Percentiles rank a stretch among this genome's conserved stretches.
These are phyloP conservation scores for Agraylea sexmaculata DNA, from an alignment of 1,140 invertebrate genomes.

Conservation along the genomic window DNA sequence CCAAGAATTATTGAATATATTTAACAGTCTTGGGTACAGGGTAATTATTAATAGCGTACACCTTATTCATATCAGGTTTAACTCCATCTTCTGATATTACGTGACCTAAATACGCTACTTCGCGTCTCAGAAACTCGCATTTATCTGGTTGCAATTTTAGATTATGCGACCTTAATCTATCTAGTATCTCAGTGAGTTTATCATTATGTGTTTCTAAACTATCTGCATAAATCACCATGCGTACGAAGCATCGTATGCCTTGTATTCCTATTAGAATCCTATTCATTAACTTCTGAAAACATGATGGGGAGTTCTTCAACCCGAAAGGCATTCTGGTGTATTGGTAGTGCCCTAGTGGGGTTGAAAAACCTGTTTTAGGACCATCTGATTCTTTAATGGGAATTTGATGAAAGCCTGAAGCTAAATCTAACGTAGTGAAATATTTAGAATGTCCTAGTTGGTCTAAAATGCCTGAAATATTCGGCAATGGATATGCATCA, in stretches of 20 bases:
- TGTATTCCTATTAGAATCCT: constrained; percentile 21
- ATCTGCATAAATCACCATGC: constrained; percentile 23
- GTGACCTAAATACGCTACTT: constrained; percentile 36
- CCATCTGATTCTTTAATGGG: constrained; percentile 21
- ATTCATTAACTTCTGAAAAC: constrained; percentile 28
- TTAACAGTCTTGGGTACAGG: constrained; percentile 26
- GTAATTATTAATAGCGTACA: constrained; percentile 27
- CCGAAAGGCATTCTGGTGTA: constrained; percentile 26
- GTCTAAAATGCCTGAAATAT: constrained; percentile 31
- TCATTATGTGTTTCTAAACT: constrained; percentile 29
- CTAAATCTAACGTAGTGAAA: constrained; percentile 25
- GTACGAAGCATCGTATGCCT: constrained; percentile 23
- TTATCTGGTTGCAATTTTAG: constrained; percentile 36
- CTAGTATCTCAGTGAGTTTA: constrained; percentile 29
- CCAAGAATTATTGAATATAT: constrained; percentile 33
- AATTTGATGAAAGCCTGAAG: constrained; percentile 27
- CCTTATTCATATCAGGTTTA: constrained; percentile 28
- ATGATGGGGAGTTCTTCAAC: constrained; percentile 24
- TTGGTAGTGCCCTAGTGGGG: constrained; percentile 21
- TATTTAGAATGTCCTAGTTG: constrained; percentile 24
- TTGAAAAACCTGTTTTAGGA: constrained; percentile 32
- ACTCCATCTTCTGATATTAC: constrained; percentile 30
- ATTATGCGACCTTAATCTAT: constrained; percentile 25
- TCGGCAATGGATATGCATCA: constrained; percentile 40
- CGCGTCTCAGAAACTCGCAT: constrained; percentile 33